phyloP scores from a whole-genome alignment of 2,888 invertebrate genomes.

The Mesoligia furuncula region DNA sequence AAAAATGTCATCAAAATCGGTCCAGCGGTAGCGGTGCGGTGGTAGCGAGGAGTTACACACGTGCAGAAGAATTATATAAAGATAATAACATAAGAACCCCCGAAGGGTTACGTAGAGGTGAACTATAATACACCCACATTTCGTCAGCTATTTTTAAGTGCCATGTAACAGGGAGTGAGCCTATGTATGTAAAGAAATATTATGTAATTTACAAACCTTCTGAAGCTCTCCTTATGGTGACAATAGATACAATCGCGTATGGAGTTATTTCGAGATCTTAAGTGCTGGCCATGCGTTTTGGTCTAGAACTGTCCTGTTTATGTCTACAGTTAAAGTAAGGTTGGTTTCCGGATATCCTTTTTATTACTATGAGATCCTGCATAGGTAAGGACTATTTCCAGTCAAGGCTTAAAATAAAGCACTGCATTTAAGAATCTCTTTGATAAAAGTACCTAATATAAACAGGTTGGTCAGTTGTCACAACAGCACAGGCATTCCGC shows the following conservation, averaged over 20 bases:
- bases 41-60: neutral
- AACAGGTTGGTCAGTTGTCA: neutral
- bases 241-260: slow-evolving; percentile 14
- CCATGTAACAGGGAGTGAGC: neutral
- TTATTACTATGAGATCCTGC: neutral
- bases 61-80: too few species aligned
- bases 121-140: neutral
- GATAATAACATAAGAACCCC: neutral
- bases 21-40: too few species aligned
- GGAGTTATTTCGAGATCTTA: slow-evolving; percentile 38
- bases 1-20: neutral
- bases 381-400: neutral
- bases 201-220: slow-evolving; percentile 16
- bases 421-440: neutral
- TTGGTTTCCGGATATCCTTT: neutral
- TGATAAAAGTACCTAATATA: neutral
- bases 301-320: slow-evolving; percentile 17
- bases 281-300: slow-evolving; percentile 35
- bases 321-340: neutral
- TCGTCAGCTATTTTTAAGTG: neutral
- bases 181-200: neutral
- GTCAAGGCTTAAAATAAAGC: neutral
- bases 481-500: neutral
- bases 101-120: too few species aligned
- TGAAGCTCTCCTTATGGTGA: neutral